Percentiles rank a stretch among this genome's conserved stretches.
phyloP scores from a whole-genome alignment of 2,888 invertebrate genomes.

The Formica aserva region DNA sequence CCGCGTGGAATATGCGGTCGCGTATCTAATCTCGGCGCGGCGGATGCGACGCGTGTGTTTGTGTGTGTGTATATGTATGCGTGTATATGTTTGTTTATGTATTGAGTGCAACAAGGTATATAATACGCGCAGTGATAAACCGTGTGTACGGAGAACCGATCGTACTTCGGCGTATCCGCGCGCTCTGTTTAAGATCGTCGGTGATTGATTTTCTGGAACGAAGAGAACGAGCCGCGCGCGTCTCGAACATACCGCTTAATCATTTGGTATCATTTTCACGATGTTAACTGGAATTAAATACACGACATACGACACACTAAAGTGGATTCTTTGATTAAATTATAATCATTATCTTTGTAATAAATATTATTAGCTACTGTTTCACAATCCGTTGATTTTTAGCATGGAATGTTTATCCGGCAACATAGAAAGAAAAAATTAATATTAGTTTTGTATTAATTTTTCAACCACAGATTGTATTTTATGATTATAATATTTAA shows the following conservation, averaged over 20 bases:
- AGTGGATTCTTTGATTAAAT: neutral
- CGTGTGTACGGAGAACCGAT: slow-evolving; percentile 56
- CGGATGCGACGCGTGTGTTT: slow-evolving; percentile 43
- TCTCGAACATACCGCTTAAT: neutral
- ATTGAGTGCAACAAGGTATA: slow-evolving; percentile 46
- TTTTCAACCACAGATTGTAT: neutral
- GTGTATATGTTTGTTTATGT: neutral
- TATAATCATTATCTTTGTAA: neutral
- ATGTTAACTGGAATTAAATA: neutral
- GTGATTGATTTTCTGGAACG: slow-evolving; percentile 42
- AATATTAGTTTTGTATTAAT: neutral
- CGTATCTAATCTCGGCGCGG: slow-evolving; percentile 67
- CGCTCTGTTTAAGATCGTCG: slow-evolving; percentile 39
- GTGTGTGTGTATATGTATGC: neutral
- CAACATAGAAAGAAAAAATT: neutral
- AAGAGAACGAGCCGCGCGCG: neutral
- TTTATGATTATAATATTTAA: neutral
- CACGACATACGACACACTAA: neutral
- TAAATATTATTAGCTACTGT: neutral
- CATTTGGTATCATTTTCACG: neutral
- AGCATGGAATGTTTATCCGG: neutral
- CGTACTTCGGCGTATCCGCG: slow-evolving; percentile 9
- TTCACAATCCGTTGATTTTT: neutral
- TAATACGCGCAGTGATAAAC: slow-evolving; percentile 64
- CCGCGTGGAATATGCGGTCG: slow-evolving; percentile 45